phyloP scores from a whole-genome alignment of 1,140 invertebrate species.

The Geopemphigus sp. region DNA sequence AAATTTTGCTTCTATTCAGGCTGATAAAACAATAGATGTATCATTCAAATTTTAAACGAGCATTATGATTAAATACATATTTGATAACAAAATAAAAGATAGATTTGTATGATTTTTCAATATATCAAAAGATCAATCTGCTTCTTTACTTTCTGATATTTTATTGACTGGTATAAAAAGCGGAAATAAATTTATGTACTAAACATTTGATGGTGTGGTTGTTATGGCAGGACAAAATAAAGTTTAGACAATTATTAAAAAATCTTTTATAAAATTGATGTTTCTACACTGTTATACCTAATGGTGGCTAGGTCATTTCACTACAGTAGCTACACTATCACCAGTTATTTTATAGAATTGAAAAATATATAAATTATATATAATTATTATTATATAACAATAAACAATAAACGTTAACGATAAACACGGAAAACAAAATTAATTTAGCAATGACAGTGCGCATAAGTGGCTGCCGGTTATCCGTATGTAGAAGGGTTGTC shows the following conservation, averaged over 20 bases:
- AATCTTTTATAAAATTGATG: constrained; percentile 47
- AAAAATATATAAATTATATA: too few species aligned
- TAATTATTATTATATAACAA: too few species aligned
- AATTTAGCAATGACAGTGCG: too few species aligned
- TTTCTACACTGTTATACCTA: constrained; percentile 52
- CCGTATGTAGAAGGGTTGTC: too few species aligned
- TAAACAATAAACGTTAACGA: too few species aligned
- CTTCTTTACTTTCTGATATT: constrained; percentile 3
- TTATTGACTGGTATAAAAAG: constrained; percentile 16
- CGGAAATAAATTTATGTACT: constrained; percentile 46
- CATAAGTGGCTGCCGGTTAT: too few species aligned
- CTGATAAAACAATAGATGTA: constrained; percentile 55
- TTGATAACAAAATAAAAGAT: constrained; percentile 65
- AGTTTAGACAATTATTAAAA: too few species aligned
- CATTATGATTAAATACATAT: constrained; percentile 52
- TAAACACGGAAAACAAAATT: too few species aligned
- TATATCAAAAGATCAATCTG: constrained; percentile 35
- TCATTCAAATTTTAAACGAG: constrained; percentile 53
- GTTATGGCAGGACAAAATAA: too few species aligned
- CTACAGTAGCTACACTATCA: neutral
- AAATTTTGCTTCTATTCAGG: constrained; percentile 53
- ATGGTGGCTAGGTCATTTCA: neutral
- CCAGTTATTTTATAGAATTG: neutral
- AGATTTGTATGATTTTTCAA: constrained; percentile 55
- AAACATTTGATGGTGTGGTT: too few species aligned